These are phyloP conservation scores for Drosophila sproati DNA, from an alignment of 1,140 invertebrate genomes.

Conservation along the genomic window DNA sequence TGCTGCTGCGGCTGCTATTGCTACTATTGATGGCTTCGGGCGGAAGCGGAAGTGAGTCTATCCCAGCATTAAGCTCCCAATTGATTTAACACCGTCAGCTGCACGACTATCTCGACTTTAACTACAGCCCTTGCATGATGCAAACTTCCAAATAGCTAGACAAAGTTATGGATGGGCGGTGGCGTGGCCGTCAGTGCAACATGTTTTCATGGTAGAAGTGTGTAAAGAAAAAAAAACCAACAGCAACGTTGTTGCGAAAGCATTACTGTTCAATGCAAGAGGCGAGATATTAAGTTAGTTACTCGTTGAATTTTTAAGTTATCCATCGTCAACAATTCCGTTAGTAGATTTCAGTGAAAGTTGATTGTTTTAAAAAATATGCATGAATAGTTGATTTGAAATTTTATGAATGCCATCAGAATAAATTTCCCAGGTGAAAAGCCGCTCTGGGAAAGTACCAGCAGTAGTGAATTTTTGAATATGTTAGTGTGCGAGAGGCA, in stretches of 20 bases:
- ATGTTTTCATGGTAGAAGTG: conserved; percentile 59
- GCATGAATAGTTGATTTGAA: background rate
- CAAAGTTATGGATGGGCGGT: conserved; percentile 15
- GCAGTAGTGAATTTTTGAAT: too few relatives aligned
- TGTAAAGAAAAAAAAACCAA: conserved; percentile 62
- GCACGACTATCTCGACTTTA: conserved; percentile 17
- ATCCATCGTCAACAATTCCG: background rate
- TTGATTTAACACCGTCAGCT: conserved; percentile 74
- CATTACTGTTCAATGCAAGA: conserved; percentile 60
- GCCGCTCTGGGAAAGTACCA: too few relatives aligned
- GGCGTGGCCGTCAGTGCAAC: conserved; percentile 56
- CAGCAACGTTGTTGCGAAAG: conserved; percentile 64
- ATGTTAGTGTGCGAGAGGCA: too few relatives aligned
- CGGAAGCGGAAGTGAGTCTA: conserved; percentile 74
- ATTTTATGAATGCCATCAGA: background rate
- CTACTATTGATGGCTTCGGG: conserved; percentile 27
- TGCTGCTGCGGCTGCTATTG: conserved; percentile 29
- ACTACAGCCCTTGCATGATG: conserved; percentile 18
- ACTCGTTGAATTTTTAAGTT: conserved; percentile 15
- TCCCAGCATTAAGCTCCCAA: conserved; percentile 77
- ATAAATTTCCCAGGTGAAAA: background rate
- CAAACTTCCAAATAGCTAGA: conserved; percentile 33
- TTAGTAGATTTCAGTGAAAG: background rate
- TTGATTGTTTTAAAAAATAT: background rate
- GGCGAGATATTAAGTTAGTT: conserved; percentile 61